Percentiles rank a stretch among this genome's conserved stretches.
Evolutionary conservation across 2,888 invertebrate species (phyloP).

Genomic region (Sarcophaga carnaria): DNA sequence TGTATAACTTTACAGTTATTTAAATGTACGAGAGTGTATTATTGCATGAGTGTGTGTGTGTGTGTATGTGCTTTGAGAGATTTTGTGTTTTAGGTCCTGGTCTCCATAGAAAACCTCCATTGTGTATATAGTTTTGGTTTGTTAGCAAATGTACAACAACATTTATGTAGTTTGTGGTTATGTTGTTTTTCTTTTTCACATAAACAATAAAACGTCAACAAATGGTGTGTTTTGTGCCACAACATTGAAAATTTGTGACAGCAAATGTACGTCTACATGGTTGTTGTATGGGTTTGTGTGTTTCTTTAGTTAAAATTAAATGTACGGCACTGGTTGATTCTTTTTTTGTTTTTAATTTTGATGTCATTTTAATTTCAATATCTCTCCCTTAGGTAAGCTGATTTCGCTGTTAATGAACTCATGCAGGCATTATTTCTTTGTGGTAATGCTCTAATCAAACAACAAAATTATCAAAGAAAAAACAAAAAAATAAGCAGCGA

Average conservation of each 20-base stretch:
- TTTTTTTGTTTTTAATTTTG: background rate
- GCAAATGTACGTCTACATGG: background rate
- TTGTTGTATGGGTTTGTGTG: background rate
- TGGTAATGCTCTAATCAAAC: slow-evolving; percentile 17
- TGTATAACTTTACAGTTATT: background rate
- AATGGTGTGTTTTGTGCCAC: background rate
- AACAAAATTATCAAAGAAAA: background rate
- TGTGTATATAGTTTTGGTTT: slow-evolving; percentile 31
- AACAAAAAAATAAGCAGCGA: background rate
- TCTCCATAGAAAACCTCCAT: slow-evolving; percentile 26
- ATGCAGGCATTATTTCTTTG: slow-evolving; percentile 6
- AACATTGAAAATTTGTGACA: background rate
- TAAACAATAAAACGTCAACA: background rate
- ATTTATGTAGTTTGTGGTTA: slow-evolving; percentile 44
- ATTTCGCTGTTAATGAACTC: background rate
- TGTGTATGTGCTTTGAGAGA: slow-evolving; percentile 7
- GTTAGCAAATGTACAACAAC: slow-evolving; percentile 41
- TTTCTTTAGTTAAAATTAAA: background rate
- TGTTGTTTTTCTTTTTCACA: slow-evolving; percentile 17
- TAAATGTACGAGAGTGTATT: slow-evolving; percentile 1
- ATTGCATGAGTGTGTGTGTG: background rate
- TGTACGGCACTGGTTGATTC: background rate
- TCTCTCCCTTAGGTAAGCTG: background rate
- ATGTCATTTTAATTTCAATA: slow-evolving; percentile 21
- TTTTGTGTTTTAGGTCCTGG: background rate